These are phyloP conservation scores for Amblyjoppa proteus DNA, from an alignment of 2,888 invertebrate species.

Conservation along the genomic window DNA sequence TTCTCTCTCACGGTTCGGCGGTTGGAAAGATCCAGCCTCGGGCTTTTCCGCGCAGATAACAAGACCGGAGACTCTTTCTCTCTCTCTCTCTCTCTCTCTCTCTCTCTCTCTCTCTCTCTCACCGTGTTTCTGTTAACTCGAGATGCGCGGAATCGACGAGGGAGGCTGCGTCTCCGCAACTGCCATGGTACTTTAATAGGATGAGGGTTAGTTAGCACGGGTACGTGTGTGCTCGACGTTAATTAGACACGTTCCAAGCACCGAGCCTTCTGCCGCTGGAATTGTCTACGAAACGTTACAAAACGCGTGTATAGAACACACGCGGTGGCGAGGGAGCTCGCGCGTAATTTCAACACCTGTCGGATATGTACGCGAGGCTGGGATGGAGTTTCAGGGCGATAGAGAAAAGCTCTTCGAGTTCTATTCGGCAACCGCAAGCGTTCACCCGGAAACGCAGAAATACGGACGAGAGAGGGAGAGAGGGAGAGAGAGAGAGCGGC, in stretches of 20 bases:
- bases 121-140: conserved; percentile 62
- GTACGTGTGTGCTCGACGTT: conserved; percentile 69
- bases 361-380: conserved; percentile 42
- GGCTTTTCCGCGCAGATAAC: conserved; percentile 16
- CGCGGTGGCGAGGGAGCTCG: conserved; percentile 10
- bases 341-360: conserved; percentile 69
- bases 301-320: conserved; percentile 30
- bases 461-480: conserved; percentile 21
- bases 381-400: neutral
- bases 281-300: conserved; percentile 43
- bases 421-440: conserved; percentile 46
- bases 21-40: neutral
- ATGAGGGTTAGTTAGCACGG: conserved; percentile 69
- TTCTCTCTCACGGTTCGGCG: too few species aligned
- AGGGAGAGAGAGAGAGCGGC: neutral
- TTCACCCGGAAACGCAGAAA: conserved; percentile 40
- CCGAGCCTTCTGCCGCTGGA: conserved; percentile 32
- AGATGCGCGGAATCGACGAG: conserved; percentile 55
- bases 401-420: conserved; percentile 15
- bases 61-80: conserved; percentile 33
- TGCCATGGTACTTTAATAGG: conserved; percentile 51
- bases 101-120: conserved; percentile 8
- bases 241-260: conserved; percentile 70
- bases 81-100: too few species aligned
- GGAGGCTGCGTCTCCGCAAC: conserved; percentile 25